Base-by-base conservation (phyloP, 2,888 invertebrate genomes). In the Hanleya hanleyi region DNA sequence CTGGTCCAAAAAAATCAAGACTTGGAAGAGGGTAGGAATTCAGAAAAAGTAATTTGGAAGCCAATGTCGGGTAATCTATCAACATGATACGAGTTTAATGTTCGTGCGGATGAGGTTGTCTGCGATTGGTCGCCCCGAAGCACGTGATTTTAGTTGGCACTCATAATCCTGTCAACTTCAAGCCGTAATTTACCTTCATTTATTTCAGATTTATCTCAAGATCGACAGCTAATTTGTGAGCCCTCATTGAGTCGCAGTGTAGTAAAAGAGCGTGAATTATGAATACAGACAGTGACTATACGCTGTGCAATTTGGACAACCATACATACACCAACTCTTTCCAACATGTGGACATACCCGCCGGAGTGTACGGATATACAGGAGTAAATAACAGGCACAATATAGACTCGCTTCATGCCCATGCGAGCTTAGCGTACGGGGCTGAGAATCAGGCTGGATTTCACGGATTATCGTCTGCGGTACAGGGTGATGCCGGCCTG, bases 271-370 rank as follows among this genome's bases (percentile, higher is more conserved):
- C 12, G 64, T 67, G 76, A 78, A 84, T 79, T 77, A 87, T 88
- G 89, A 86, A 89, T 85, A 80, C 87, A 15, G 86, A 85, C 74
- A 78, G 81, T 71, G 88, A 89, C 73, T 89, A 89, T 78, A 89
- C 89, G 36, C 77, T 89, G 67, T 89, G 89, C 77, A 89, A 89
- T 80, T 78, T 89, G 76, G 89, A 89, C 81, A 85, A 85, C 29
- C 87, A 88, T 75, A 86, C 87, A 37, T 88, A 88, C 78, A 82
- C 83, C 65, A 83, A 84, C 49, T 81, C 81, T 66, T 87, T 84
- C 77, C 76, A 74, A 29, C 75, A 73, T 49, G 79, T 82, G 50
- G 82, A 83, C 70, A 81, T 82, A 68, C 70, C 79, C 37, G 79
- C 78, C 29, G 81, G 81, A 36, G 74, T 82, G 35, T 84, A 84